These are phyloP conservation scores for Otolemur crassicaudatus DNA, from an alignment of 2,797 vertebrate species.

Conservation along the genomic window DNA sequence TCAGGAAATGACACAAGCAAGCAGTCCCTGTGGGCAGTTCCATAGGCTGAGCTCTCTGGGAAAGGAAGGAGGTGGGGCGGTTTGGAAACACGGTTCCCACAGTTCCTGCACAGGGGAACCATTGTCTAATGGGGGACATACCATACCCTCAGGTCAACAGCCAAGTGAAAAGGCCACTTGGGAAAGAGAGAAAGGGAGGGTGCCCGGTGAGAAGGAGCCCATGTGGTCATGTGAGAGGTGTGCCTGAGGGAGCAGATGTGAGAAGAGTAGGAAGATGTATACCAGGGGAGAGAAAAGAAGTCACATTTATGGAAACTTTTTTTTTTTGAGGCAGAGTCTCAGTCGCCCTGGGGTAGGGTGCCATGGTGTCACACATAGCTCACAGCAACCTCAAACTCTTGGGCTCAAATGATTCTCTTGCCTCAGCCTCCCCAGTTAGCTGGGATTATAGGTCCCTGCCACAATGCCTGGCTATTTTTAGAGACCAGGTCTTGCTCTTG, in stretches of 20 bases:
- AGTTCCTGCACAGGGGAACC: conserved; percentile 10
- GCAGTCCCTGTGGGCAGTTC: background rate
- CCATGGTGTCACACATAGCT: no score
- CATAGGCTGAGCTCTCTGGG: background rate
- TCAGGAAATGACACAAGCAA: conserved; percentile 41
- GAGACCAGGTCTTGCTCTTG: no score
- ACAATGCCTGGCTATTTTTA: no score
- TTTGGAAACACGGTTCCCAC: background rate
- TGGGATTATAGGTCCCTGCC: no score
- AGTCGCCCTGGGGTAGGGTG: no score
- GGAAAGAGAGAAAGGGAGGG: background rate
- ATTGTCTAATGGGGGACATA: background rate
- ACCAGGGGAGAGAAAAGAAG: background rate
- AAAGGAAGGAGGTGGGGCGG: background rate
- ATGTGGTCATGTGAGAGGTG: background rate
- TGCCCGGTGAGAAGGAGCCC: background rate
- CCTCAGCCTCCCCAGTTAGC: no score
- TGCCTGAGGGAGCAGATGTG: background rate
- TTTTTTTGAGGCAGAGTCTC: no score
- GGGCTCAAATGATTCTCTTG: no score
- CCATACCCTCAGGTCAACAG: conserved; percentile 30
- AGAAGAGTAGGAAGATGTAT: background rate
- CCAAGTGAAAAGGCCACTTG: conserved; percentile 28
- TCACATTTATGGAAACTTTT: background rate
- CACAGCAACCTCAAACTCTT: no score